A percentile compares a stretch with the other conserved stretches of the same genome.
These are phyloP conservation scores for Philereme vetulata DNA, from an alignment of 2,888 invertebrate species.

Conservation along the genomic window DNA sequence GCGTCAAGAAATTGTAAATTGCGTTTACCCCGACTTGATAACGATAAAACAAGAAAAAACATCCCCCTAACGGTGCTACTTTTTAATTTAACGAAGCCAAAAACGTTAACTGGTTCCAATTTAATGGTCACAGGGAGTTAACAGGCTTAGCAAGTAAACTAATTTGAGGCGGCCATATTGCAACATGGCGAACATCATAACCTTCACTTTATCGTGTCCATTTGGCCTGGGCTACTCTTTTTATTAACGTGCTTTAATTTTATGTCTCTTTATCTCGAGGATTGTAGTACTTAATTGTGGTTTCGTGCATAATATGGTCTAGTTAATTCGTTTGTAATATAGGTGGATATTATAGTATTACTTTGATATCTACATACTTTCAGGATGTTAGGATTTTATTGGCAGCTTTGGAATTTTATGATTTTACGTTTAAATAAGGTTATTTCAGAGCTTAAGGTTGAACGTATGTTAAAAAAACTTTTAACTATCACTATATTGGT, in stretches of 20 bases:
- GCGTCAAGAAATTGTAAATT: conserved; percentile 66
- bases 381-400: neutral
- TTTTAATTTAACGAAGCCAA: conserved; percentile 43
- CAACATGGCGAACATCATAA: conserved; percentile 69
- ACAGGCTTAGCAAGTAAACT: conserved; percentile 54
- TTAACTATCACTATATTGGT: too few relatives aligned
- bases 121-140: conserved; percentile 45
- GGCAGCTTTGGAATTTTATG: neutral
- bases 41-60: conserved; percentile 47
- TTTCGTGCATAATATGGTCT: conserved; percentile 56
- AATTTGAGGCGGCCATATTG: conserved; percentile 66
- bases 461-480: too few relatives aligned
- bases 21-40: conserved; percentile 67
- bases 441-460: too few relatives aligned
- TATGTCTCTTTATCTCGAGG: conserved; percentile 71
- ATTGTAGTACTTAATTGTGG: conserved; percentile 68
- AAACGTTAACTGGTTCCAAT: conserved; percentile 45
- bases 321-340: conserved; percentile 37
- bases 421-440: too few relatives aligned
- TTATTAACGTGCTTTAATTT: conserved; percentile 79
- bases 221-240: conserved; percentile 75
- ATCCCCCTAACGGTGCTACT: conserved; percentile 24
- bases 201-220: conserved; percentile 72
- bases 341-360: neutral
- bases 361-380: too few relatives aligned